phyloP scores from a whole-genome alignment of 2,797 vertebrate genomes.

The Yasuhikotakia modesta region DNA sequence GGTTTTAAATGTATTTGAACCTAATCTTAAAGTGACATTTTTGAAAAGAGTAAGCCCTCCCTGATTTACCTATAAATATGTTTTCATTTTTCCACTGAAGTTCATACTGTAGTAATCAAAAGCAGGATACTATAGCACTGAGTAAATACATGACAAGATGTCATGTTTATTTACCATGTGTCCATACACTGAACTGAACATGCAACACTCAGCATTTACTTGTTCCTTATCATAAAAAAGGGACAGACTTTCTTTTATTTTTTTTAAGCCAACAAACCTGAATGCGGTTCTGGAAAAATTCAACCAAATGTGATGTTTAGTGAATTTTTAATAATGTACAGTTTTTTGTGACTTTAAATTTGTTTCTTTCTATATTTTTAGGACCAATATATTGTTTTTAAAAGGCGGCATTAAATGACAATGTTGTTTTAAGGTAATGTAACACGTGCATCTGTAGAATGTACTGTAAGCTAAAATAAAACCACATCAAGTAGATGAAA shows the following conservation, averaged over 20 bases:
- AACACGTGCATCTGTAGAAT: conserved; percentile 96
- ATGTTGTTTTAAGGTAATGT: conserved; percentile 93
- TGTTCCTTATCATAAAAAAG: conserved; percentile 77
- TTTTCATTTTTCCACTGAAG: not conserved
- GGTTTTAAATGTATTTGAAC: too few species aligned
- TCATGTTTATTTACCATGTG: conserved; percentile 73
- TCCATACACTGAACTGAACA: conserved; percentile 80
- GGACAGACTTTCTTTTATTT: conserved; percentile 72
- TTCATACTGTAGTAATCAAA: conserved; percentile 19
- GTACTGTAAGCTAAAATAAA: conserved; percentile 97
- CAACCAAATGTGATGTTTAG: conserved; percentile 92
- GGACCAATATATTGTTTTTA: conserved; percentile 99
- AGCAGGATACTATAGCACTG: conserved; percentile 43
- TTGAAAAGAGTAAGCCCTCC: too few species aligned
- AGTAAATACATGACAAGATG: conserved; percentile 42
- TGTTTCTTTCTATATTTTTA: conserved; percentile 99
- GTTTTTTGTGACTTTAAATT: conserved; percentile 98
- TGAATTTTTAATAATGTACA: conserved; percentile 99
- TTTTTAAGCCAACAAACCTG: conserved; percentile 51
- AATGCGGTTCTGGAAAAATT: conserved; percentile 63
- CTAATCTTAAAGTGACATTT: too few species aligned
- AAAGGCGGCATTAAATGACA: conserved; percentile 87
- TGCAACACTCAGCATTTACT: conserved; percentile 52
- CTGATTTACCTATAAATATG: not conserved
- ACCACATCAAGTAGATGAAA: conserved; percentile 76